Conservation (phyloP, 2,113 vertebrate species). For the Cepphus grylle region DNA sequence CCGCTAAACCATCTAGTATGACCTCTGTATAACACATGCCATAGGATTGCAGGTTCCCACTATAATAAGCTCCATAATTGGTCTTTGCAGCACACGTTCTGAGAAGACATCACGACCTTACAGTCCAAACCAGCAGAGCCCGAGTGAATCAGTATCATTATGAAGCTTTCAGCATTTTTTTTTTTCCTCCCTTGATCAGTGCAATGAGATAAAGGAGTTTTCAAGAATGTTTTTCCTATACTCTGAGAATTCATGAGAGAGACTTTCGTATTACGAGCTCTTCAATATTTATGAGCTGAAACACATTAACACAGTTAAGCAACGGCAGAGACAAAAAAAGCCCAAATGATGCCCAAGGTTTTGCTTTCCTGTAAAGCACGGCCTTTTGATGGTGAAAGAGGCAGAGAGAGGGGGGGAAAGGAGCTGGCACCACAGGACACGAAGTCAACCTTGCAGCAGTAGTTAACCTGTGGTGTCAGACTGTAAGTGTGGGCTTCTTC, state of each 20-base stretch:
- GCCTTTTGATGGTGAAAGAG: neutral
- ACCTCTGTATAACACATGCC: neutral
- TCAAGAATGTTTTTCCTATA: neutral
- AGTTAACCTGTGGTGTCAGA: neutral
- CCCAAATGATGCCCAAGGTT: neutral
- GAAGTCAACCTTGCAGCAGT: neutral
- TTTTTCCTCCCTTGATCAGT: neutral
- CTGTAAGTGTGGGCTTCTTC: neutral
- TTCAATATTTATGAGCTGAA: conserved; percentile 2
- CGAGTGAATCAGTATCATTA: neutral
- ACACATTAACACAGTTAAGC: neutral
- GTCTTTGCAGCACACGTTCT: neutral
- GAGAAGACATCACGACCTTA: neutral
- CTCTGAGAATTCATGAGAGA: neutral
- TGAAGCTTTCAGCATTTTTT: neutral
- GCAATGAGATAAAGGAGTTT: neutral
- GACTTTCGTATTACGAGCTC: neutral
- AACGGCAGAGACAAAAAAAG: neutral
- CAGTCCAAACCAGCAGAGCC: neutral
- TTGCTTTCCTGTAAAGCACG: neutral
- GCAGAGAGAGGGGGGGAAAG: neutral
- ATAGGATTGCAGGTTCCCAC: neutral
- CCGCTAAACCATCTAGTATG: neutral
- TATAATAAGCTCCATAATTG: neutral
- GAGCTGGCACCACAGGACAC: neutral